These are phyloP conservation scores for Laticauda laticaudata DNA, from an alignment of 2,113 vertebrate species.

Conservation along the genomic window DNA sequence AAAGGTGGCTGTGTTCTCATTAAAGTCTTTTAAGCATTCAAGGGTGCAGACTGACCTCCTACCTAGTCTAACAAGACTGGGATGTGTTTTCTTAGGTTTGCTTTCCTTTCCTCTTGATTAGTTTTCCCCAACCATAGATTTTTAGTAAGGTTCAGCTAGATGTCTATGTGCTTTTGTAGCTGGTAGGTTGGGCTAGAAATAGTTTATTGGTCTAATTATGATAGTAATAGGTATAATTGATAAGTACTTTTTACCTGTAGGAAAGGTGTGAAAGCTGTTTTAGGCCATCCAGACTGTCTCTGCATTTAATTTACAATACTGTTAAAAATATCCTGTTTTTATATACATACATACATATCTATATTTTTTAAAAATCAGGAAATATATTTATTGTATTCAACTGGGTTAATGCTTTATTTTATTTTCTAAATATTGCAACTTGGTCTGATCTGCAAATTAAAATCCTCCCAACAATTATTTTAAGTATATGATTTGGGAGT, in stretches of 20 bases:
- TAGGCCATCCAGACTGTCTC: constrained; percentile 49
- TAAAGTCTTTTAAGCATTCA: constrained; percentile 59
- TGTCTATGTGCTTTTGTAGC: constrained; percentile 57
- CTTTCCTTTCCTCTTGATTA: constrained; percentile 67
- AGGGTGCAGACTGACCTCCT: constrained; percentile 52
- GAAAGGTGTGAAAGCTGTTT: constrained; percentile 57
- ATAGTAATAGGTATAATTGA: constrained; percentile 78
- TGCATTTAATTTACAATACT: neutral
- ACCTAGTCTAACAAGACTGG: constrained; percentile 52
- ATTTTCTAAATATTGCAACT: constrained; percentile 48
- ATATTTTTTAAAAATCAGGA: no score
- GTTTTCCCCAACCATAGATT: constrained; percentile 66
- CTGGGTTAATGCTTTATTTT: constrained; percentile 53
- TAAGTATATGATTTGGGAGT: neutral
- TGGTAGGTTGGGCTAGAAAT: constrained; percentile 68
- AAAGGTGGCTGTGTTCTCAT: constrained; percentile 69
- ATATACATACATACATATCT: neutral
- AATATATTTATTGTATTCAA: constrained; percentile 23
- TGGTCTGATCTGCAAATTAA: constrained; percentile 40
- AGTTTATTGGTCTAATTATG: constrained; percentile 81
- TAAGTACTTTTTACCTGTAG: constrained; percentile 72
- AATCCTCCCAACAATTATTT: constrained; percentile 32
- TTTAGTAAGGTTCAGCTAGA: constrained; percentile 59
- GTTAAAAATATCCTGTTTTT: neutral
- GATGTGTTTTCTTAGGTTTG: constrained; percentile 63